Evolutionary conservation across 53 echinoderm and acorn worm genomes (phyloP).

Genomic region (Henricia sp.): DNA sequence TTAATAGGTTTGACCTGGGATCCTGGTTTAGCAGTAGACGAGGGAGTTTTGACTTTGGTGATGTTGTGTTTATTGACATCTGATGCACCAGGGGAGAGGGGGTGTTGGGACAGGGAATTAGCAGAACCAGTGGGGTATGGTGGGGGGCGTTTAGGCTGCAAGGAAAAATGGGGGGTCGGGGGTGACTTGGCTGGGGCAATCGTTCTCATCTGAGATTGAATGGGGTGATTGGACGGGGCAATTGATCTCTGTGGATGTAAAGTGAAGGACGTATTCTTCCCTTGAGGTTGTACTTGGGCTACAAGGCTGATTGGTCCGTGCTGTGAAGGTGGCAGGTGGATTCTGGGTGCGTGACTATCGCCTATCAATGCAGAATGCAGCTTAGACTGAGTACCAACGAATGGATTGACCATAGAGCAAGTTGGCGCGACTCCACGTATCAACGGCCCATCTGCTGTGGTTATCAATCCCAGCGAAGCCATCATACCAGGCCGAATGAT

Average conservation of each 20-base stretch:
- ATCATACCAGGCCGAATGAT: slow-evolving; percentile 56
- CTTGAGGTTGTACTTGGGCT: slow-evolving; percentile 53
- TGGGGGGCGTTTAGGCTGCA: slow-evolving; percentile 47
- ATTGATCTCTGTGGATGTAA: slow-evolving; percentile 33
- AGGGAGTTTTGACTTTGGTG: slow-evolving; percentile 22
- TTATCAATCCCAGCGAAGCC: slow-evolving; percentile 34
- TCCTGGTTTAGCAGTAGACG: slow-evolving; percentile 8
- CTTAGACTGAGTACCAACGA: slow-evolving; percentile 40
- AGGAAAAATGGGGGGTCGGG: slow-evolving; percentile 32
- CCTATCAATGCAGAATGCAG: slow-evolving; percentile 48
- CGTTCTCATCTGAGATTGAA: slow-evolving; percentile 39
- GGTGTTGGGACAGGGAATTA: slow-evolving; percentile 49
- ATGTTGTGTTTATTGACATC: slow-evolving; percentile 47
- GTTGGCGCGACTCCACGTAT: slow-evolving; percentile 51
- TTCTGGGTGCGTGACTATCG: slow-evolving; percentile 27
- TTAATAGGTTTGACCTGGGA: slow-evolving; percentile 54
- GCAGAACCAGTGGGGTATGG: slow-evolving; percentile 28
- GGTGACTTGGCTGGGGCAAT: slow-evolving; percentile 63
- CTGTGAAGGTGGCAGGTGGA: slow-evolving; percentile 55
- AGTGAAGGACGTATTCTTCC: slow-evolving; percentile 39
- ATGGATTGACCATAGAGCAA: slow-evolving; percentile 42
- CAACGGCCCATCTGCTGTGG: slow-evolving; percentile 41
- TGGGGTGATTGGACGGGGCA: neutral
- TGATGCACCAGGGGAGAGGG: slow-evolving; percentile 47
- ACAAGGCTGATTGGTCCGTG: slow-evolving; percentile 62